A percentile compares a stretch with the other conserved stretches of the same genome.
phyloP scores from a whole-genome alignment of 1,140 invertebrate species.

The Lucilia cuprina region DNA sequence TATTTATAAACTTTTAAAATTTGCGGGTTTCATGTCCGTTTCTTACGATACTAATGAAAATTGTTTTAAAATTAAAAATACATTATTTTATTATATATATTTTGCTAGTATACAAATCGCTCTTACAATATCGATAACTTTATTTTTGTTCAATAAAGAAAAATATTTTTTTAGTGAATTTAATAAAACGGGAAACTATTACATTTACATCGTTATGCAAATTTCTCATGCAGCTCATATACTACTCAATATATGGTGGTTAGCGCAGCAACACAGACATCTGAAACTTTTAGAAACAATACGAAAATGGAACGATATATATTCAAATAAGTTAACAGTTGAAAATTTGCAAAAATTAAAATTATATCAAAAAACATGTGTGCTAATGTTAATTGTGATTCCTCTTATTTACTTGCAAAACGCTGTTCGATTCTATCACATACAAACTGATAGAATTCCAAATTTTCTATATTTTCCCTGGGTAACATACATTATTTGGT shows the following conservation, averaged over 20 bases:
- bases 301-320: background rate
- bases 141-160: background rate
- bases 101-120: background rate
- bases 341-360: background rate
- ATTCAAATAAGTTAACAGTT: background rate
- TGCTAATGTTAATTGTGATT: background rate
- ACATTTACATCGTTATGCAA: background rate
- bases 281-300: background rate
- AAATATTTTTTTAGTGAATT: background rate
- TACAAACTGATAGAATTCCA: background rate
- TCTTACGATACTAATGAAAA: background rate
- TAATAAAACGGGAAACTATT: background rate
- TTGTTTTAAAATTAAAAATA: background rate
- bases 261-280: background rate
- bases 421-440: background rate
- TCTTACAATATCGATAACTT: background rate
- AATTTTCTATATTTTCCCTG: background rate
- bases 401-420: background rate
- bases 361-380: background rate
- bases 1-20: background rate
- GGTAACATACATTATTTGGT: background rate
- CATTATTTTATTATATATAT: background rate
- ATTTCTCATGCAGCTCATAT: background rate
- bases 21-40: background rate
- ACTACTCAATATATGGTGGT: background rate